Evolutionary conservation across 1,140 invertebrate genomes (phyloP).

Genomic region (Diuraphis noxia): DNA sequence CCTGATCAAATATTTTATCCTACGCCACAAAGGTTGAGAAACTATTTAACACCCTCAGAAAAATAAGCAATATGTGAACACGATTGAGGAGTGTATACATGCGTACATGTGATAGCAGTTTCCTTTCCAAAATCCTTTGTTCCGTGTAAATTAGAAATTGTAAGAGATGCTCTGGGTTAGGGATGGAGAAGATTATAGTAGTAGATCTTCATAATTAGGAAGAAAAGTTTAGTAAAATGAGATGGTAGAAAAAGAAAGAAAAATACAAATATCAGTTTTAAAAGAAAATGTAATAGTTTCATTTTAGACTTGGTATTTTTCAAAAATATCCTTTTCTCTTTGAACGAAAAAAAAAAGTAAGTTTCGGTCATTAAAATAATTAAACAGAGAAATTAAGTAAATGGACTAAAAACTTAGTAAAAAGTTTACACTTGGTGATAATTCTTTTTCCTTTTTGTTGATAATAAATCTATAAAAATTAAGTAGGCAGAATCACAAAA

Average conservation of each 20-base stretch:
- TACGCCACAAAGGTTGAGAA: not conserved
- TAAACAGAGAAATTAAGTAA: slow-evolving; percentile 35
- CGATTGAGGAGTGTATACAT: not conserved
- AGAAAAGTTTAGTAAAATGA: slow-evolving; percentile 13
- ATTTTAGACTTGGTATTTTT: not conserved
- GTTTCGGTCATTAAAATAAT: slow-evolving; percentile 30
- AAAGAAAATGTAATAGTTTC: not conserved
- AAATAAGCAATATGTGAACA: slow-evolving; percentile 26
- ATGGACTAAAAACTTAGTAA: slow-evolving; percentile 20
- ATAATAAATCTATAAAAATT: not conserved
- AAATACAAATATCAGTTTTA: slow-evolving; percentile 33
- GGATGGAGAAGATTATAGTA: not conserved
- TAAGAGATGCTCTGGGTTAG: not conserved
- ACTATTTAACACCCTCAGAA: not conserved
- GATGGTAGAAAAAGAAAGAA: not conserved
- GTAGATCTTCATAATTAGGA: slow-evolving; percentile 23
- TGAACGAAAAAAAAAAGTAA: not conserved
- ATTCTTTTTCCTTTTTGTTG: not conserved
- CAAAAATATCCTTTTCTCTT: not conserved
- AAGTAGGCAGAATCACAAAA: not conserved
- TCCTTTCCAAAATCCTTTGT: slow-evolving; percentile 25
- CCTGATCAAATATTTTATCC: slow-evolving; percentile 6
- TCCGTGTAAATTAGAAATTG: slow-evolving; percentile 3
- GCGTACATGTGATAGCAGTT: slow-evolving; percentile 7
- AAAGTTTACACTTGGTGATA: slow-evolving; percentile 17